Evolutionary conservation across 2,797 vertebrate species (phyloP), one percentile per base, ranked within the genome.

Genomic region (Lepidocolaptes lacrymiger): DNA sequence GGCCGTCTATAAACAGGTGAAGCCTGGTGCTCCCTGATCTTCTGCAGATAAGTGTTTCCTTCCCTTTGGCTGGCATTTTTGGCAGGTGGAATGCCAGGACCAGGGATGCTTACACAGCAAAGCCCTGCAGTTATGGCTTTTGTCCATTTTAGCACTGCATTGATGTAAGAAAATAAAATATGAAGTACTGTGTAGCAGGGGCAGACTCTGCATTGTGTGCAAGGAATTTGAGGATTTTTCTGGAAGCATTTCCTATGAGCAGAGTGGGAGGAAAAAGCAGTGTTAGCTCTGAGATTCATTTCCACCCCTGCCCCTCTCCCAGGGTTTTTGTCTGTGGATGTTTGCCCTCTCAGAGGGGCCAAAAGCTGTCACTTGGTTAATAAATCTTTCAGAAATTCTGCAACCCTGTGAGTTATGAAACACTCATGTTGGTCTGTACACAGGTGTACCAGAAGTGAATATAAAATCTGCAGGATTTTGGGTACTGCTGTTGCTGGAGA

Each of bases 111-210:
- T 23, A 14, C 68, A 78, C 64, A 58, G 55, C 27, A 27, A 56
- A 94, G 75, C 59, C 51, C 69, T 39, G 62, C 88, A 85, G 34
- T 82, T 91, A 39, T 27, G 78, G 64, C 71, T 94, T 46, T 79
- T 81, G 55, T 39, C 72, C 32, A 6, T 79, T 61, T 90, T 73
- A 36, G 49, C 30, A 34, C 90, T 83, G 63, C 85, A 46, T 4
- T 91, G 85, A 87, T 59, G 10, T 77, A 75, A 83, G 79, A 75
- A 96, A 85, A 84, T 95, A 43, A 95, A 96, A 94, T 85, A 67
- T 18, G 23, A 96, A 75, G 62, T 91, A 15, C 66, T 91, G 3
- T 91, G 67, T 81, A 49, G 34, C 43, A 74, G 92, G 69, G 95
- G 59, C 73, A 73, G 59, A 34, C 46, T 85, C 55, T 91, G 19